Conservation (phyloP, 2,113 vertebrate genomes). For the Alouatta palliata region DNA sequence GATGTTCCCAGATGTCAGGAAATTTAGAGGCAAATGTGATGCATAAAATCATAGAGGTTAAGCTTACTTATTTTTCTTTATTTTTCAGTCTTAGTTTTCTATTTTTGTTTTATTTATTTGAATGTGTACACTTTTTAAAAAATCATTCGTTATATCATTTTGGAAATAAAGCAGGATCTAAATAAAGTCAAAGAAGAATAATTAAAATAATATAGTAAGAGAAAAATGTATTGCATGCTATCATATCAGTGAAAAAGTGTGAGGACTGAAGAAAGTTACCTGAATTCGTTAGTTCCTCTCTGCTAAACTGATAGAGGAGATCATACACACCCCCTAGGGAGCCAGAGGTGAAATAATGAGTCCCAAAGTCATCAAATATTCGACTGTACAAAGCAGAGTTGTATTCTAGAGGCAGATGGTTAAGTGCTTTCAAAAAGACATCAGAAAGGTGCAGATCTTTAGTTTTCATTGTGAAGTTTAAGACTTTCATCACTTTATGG, state of each 20-base stretch:
- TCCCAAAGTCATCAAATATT: slow-evolving; percentile 94
- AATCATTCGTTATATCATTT: not conserved
- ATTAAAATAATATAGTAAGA: not conserved
- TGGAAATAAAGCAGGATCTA: not conserved
- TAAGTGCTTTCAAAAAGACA: slow-evolving; percentile 90
- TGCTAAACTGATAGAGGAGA: slow-evolving; percentile 93
- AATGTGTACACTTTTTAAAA: not conserved
- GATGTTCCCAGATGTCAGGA: not conserved
- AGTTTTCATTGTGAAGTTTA: slow-evolving; percentile 89
- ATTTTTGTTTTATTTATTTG: slow-evolving; percentile 14
- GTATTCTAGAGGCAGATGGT: slow-evolving; percentile 92
- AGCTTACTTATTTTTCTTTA: not conserved
- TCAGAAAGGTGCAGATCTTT: slow-evolving; percentile 89
- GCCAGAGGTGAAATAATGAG: slow-evolving; percentile 93
- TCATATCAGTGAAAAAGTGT: not conserved
- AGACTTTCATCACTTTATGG: slow-evolving; percentile 90
- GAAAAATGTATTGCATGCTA: not conserved
- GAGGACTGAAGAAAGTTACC: slow-evolving; percentile 81
- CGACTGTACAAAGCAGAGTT: slow-evolving; percentile 93
- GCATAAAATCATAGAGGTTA: not conserved
- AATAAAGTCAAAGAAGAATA: not conserved
- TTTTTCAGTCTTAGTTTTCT: not conserved
- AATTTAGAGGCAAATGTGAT: not conserved
- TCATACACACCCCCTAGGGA: slow-evolving; percentile 93
- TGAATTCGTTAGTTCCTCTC: slow-evolving; percentile 88